phyloP scores from a whole-genome alignment of 2,888 invertebrate genomes.

The Tiliacea aurago region DNA sequence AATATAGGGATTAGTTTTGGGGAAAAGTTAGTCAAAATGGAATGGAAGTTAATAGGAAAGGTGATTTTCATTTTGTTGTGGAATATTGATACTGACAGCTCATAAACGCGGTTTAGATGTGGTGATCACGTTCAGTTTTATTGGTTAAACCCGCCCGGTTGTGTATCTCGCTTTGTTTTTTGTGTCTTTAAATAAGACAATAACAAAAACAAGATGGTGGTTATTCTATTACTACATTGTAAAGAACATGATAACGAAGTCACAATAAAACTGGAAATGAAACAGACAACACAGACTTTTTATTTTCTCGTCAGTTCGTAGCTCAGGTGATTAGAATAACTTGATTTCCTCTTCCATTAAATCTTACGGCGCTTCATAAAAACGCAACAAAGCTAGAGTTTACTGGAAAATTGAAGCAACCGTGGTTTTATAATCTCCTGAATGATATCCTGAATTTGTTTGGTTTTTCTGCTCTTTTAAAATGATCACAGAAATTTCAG shows the following conservation, averaged over 20 bases:
- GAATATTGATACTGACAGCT: background rate
- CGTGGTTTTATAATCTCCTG: conserved; percentile 29
- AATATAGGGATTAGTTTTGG: too few species aligned
- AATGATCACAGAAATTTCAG: background rate
- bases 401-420: conserved; percentile 11
- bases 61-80: too few species aligned
- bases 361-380: conserved; percentile 35
- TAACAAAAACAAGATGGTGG: conserved; percentile 1
- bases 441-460: conserved; percentile 4
- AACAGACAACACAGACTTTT: conserved; percentile 17
- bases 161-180: too few species aligned
- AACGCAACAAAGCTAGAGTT: conserved; percentile 18
- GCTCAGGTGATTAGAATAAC: conserved; percentile 35
- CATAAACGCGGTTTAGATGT: background rate
- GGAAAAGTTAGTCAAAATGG: too few species aligned
- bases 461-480: background rate
- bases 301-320: conserved; percentile 26
- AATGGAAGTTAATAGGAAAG: too few species aligned
- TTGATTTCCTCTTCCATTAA: conserved; percentile 40
- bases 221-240: conserved; percentile 24
- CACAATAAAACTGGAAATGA: conserved; percentile 39
- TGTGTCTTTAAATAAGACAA: too few species aligned
- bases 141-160: too few species aligned
- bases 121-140: background rate
- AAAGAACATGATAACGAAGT: conserved; percentile 34